phyloP scores from a whole-genome alignment of 2,797 vertebrate genomes.

The Myotis planiceps region DNA sequence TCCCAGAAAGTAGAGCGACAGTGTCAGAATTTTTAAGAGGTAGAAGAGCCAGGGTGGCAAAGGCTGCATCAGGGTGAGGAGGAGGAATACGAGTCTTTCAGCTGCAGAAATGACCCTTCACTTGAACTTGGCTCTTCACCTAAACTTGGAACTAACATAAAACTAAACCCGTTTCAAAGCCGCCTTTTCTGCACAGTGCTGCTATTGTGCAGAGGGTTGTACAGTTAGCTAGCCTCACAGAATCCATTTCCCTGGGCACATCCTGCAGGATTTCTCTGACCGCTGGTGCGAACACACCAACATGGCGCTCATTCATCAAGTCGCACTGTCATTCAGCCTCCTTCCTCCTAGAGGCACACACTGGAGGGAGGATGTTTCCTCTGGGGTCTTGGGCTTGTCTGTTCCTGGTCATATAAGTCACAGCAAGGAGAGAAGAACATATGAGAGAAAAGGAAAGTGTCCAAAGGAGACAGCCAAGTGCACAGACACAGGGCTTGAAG shows the following conservation, averaged over 20 bases:
- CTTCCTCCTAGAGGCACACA: not conserved
- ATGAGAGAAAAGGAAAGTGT: not conserved
- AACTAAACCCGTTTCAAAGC: not conserved
- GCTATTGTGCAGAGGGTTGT: not conserved
- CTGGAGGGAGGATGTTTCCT: not conserved
- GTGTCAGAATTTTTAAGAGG: not conserved
- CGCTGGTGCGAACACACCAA: constrained; percentile 13
- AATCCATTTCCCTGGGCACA: constrained; percentile 43
- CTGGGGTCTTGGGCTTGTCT: not conserved
- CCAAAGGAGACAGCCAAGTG: not conserved
- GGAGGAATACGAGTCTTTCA: not conserved
- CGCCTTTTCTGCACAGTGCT: not conserved
- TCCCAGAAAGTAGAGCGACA: not conserved
- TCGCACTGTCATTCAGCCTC: not conserved
- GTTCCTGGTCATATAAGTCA: not conserved
- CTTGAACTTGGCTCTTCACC: not conserved
- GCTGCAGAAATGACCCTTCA: not conserved
- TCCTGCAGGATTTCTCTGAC: constrained; percentile 35
- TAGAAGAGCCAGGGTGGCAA: not conserved
- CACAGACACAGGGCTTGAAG: not conserved
- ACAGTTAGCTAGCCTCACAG: constrained; percentile 34
- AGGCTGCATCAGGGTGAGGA: not conserved
- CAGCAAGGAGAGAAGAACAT: not conserved
- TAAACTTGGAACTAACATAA: not conserved
- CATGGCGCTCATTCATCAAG: constrained; percentile 3